Conservation (phyloP, 2,113 vertebrate species). For the Ranitomeya imitator region DNA sequence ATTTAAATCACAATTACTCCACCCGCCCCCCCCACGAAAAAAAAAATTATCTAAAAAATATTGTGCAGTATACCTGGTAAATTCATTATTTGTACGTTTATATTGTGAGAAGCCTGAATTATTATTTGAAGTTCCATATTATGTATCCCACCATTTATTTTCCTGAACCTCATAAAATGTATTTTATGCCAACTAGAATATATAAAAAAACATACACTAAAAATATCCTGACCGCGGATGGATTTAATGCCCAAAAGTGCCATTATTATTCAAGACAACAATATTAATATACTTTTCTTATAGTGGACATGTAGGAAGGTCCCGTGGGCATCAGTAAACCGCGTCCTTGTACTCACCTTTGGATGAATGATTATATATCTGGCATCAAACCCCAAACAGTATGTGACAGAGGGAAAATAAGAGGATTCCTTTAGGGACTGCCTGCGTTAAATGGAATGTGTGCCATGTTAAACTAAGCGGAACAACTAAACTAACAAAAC, state of each 20-base stretch:
- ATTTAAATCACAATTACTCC: too few relatives aligned
- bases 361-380: slow-evolving; percentile 55
- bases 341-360: slow-evolving; percentile 51
- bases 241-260: background rate
- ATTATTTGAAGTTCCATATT: background rate
- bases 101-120: background rate
- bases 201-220: slow-evolving; percentile 6
- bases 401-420: slow-evolving; percentile 53
- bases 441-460: slow-evolving; percentile 27
- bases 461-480: slow-evolving; percentile 48
- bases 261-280: slow-evolving; percentile 36
- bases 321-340: slow-evolving; percentile 14
- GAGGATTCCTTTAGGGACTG: slow-evolving; percentile 52
- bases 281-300: slow-evolving; percentile 43
- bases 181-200: background rate
- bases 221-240: background rate
- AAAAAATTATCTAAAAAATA: background rate
- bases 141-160: background rate
- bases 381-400: slow-evolving; percentile 53
- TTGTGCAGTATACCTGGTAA: background rate
- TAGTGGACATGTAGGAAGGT: slow-evolving; percentile 24
- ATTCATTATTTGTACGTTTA: background rate
- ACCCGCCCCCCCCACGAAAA: too few relatives aligned
- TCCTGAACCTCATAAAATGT: background rate
- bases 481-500: slow-evolving; percentile 46